Evolutionary conservation across 2,888 invertebrate species (phyloP).

Genomic region (Luperina nickerlii): DNA sequence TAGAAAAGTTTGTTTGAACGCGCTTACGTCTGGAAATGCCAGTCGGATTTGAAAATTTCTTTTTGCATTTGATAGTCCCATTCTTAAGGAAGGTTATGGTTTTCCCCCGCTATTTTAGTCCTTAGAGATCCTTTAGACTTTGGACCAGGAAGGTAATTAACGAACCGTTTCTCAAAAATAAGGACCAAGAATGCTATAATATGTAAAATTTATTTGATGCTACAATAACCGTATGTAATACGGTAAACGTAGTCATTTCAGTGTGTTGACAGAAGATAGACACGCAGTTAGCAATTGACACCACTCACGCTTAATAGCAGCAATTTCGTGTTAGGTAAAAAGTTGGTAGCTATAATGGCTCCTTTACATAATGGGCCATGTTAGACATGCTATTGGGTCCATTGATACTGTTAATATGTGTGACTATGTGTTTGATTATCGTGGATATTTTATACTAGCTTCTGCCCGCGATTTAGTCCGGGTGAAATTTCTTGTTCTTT

Average conservation of each 20-base stretch:
- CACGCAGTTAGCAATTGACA: conserved; percentile 19
- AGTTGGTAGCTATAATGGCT: conserved; percentile 41
- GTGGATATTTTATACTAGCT: neutral
- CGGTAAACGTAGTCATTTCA: conserved; percentile 3
- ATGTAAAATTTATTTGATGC: neutral
- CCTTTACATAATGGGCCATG: conserved; percentile 19
- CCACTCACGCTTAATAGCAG: conserved; percentile 30
- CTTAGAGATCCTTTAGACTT: neutral
- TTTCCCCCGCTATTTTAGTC: neutral
- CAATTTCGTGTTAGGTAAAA: conserved; percentile 43
- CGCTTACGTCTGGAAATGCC: neutral
- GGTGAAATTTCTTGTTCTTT: too few species aligned
- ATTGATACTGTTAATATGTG: neutral
- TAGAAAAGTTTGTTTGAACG: too few species aligned
- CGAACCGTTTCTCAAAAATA: neutral
- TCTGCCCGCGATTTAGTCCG: too few species aligned
- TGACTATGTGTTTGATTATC: neutral
- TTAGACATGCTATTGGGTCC: conserved; percentile 17
- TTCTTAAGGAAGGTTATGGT: neutral
- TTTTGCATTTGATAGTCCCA: neutral
- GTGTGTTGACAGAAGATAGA: conserved; percentile 41
- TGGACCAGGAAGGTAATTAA: too few species aligned
- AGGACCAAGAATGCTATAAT: neutral
- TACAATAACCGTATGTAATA: neutral
- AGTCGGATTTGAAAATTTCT: neutral